Evolutionary conservation across 2,888 invertebrate species (phyloP), one percentile per base, ranked within the genome.

Genomic region (Apodemia duryi): DNA sequence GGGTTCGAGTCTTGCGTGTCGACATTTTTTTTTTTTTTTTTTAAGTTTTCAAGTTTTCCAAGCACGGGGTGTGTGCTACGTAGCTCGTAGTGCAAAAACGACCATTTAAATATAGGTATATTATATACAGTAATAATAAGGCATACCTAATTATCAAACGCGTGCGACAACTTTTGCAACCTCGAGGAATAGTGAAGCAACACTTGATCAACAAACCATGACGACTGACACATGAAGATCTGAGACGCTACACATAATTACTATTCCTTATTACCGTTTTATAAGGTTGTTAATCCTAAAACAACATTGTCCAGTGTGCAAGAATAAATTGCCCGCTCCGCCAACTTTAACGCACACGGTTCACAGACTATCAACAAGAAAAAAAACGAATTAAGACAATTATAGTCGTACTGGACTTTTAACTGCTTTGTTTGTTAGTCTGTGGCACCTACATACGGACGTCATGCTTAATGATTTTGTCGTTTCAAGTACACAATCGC

Each of bases 121-220:
- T 49, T 49, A 49, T 1, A 4, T 49, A 49, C 13, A 13, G 49
- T 61, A 64, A 64, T 32, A 52, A 57, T 57, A 57, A 61, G 5
- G 51, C 51, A 35, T 61, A 38, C 68, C 63, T 68, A 65, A 68
- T 57, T 64, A 64, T 65, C 66, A 64, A 65, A 66, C 65, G 61
- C 66, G 54, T 66, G 65, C 67, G 85, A 85, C 86, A 86, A 82
- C 85, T 85, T 81, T 86, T 82, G 87, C 88, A 88, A 88, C 85
- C 80, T 80, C 81, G 74, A 76, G 76, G 71, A 75, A 73, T 76
- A 73, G 78, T 89, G 88, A 81, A 81, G 88, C 83, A 88, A 88
- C 79, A 74, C 72, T 75, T 65, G 69, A 68, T 71, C 77, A 78
- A 75, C 83, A 78, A 79, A 84, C 83, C 88, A 79, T 88, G 83